Evolutionary conservation across 2,888 invertebrate genomes (phyloP).

Genomic region (Phortica okadai): DNA sequence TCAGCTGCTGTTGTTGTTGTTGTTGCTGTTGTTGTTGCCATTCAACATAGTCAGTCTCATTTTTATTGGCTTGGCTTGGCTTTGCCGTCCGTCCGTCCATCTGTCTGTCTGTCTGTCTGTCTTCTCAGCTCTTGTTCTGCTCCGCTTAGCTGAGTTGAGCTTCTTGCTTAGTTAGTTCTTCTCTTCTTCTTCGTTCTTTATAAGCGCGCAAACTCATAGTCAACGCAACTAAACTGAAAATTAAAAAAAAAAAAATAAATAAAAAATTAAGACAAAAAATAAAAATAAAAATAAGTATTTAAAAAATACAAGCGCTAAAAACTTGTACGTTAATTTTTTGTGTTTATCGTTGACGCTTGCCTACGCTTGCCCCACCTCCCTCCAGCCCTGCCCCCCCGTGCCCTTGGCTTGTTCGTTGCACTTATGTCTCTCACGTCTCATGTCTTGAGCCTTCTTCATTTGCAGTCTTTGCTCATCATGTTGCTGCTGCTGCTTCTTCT

Average conservation of each 20-base stretch:
- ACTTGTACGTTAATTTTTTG: constrained; percentile 23
- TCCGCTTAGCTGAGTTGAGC: constrained; percentile 6
- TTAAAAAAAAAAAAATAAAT: not conserved
- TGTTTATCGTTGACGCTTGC: not conserved
- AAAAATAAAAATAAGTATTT: not conserved
- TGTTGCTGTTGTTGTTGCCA: not conserved
- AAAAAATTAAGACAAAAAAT: not conserved
- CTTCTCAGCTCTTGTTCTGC: constrained; percentile 48
- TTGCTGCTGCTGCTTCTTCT: constrained; percentile 1
- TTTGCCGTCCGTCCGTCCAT: too few species aligned
- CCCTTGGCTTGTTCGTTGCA: constrained; percentile 27
- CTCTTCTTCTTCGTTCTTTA: not conserved
- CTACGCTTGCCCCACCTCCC: not conserved
- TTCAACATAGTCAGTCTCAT: too few species aligned
- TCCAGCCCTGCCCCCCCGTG: not conserved
- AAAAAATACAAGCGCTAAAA: constrained; percentile 9
- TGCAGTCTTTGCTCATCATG: constrained; percentile 35
- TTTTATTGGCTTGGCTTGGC: too few species aligned
- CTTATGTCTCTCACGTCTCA: too few species aligned
- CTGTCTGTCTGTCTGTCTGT: constrained; percentile 46
- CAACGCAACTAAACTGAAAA: not conserved
- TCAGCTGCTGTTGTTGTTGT: constrained; percentile 40
- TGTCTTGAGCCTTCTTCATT: constrained; percentile 9
- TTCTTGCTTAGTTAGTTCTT: not conserved
- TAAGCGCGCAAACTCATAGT: constrained; percentile 29